Percentiles rank a stretch among this genome's conserved stretches.
phyloP scores from a whole-genome alignment of 2,888 invertebrate genomes.

The Prenolepis imparis region DNA sequence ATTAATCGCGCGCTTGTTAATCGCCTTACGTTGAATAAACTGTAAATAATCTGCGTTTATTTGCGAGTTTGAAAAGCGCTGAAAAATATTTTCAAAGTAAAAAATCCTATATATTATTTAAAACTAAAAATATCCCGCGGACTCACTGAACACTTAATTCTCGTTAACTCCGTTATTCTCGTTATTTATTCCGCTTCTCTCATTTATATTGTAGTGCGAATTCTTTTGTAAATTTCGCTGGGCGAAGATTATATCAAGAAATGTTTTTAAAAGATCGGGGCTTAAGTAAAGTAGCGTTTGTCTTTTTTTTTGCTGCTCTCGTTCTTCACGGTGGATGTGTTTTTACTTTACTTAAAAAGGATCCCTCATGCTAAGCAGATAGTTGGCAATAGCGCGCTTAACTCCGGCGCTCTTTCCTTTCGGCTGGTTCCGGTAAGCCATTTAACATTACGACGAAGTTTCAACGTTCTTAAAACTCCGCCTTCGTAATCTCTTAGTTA shows the following conservation, averaged over 20 bases:
- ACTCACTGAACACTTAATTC: slow-evolving; percentile 8
- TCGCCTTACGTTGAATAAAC: not conserved
- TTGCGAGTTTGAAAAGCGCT: not conserved
- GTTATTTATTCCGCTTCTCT: slow-evolving; percentile 30
- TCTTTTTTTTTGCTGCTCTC: not conserved
- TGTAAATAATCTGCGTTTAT: not conserved
- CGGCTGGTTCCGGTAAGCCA: slow-evolving; percentile 55
- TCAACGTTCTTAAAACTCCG: slow-evolving; percentile 49
- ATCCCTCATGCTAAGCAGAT: slow-evolving; percentile 44
- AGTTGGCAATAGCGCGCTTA: slow-evolving; percentile 37
- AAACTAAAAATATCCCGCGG: slow-evolving; percentile 9
- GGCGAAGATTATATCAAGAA: slow-evolving; percentile 22
- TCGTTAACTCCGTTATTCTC: slow-evolving; percentile 24
- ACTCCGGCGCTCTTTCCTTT: slow-evolving; percentile 19
- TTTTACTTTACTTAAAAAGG: slow-evolving; percentile 44
- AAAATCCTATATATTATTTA: not conserved
- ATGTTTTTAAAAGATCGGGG: slow-evolving; percentile 24
- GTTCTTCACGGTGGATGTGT: slow-evolving; percentile 33
- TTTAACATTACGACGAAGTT: slow-evolving; percentile 60
- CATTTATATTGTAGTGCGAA: slow-evolving; percentile 14
- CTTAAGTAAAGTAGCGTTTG: slow-evolving; percentile 4
- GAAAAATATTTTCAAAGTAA: not conserved
- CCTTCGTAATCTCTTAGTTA: slow-evolving; percentile 11
- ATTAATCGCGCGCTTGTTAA: not conserved
- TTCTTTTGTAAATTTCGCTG: slow-evolving; percentile 12